These are phyloP conservation scores for Ichneumoninae sp. DNA, from an alignment of 2,888 invertebrate species.

Conservation along the genomic window DNA sequence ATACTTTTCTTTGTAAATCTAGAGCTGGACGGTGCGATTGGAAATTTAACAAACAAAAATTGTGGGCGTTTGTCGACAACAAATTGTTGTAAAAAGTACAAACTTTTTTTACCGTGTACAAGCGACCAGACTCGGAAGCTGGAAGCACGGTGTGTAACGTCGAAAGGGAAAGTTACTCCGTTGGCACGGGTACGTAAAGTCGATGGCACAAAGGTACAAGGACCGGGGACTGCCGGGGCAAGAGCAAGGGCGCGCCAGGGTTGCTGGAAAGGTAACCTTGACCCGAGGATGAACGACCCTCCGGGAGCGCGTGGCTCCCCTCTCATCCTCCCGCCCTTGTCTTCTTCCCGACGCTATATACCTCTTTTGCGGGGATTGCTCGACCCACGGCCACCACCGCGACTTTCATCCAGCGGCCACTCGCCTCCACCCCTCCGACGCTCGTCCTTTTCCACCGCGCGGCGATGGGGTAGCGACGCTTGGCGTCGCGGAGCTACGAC, in stretches of 20 bases:
- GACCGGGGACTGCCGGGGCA: constrained; percentile 55
- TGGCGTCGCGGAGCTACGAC: constrained; percentile 36
- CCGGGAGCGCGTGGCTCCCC: constrained; percentile 76
- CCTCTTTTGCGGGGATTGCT: constrained; percentile 57
- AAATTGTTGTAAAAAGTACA: too few relatives aligned
- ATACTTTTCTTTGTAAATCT: too few relatives aligned
- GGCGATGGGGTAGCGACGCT: constrained; percentile 16
- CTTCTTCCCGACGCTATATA: constrained; percentile 38
- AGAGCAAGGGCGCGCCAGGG: constrained; percentile 67
- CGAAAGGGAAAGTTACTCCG: constrained; percentile 9
- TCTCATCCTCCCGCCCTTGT: constrained; percentile 44
- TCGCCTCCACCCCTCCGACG: constrained; percentile 32
- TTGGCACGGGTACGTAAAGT: constrained; percentile 36
- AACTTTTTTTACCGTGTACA: not conserved
- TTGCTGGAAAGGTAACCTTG: constrained; percentile 82
- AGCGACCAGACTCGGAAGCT: too few relatives aligned
- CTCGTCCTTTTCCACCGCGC: constrained; percentile 54
- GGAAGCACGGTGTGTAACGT: not conserved
- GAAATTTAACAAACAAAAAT: too few relatives aligned
- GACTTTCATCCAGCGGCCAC: constrained; percentile 57
- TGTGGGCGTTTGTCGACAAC: too few relatives aligned
- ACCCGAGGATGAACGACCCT: constrained; percentile 84
- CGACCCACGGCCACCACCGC: constrained; percentile 51
- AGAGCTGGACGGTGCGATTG: too few relatives aligned
- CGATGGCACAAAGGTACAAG: constrained; percentile 43